Conservation (phyloP, 1,140 invertebrate species). For the Drosophila erecta region DNA sequence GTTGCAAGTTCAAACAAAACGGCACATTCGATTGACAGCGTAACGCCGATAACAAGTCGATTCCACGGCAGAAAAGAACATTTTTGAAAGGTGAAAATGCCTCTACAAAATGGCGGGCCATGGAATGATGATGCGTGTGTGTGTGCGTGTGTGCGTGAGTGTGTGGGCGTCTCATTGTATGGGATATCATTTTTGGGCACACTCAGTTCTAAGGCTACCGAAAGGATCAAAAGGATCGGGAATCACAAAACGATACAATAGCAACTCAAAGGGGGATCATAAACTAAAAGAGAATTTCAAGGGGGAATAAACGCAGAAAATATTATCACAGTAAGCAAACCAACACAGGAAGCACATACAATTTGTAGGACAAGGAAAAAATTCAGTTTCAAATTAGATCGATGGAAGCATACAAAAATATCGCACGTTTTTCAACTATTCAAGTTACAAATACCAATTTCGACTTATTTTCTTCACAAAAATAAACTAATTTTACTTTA, state of each 20-base stretch:
- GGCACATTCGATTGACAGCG: constrained; percentile 23
- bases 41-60: constrained; percentile 9
- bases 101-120: constrained; percentile 12
- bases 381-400: too few relatives aligned
- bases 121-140: background rate
- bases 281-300: background rate
- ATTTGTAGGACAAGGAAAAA: too few relatives aligned
- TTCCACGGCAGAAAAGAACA: constrained; percentile 5
- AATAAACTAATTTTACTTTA: background rate
- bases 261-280: background rate
- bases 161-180: constrained; percentile 10
- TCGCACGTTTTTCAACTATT: too few relatives aligned
- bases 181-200: constrained; percentile 6
- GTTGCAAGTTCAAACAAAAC: constrained; percentile 10
- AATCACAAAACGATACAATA: constrained; percentile 10
- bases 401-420: too few relatives aligned
- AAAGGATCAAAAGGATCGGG: background rate
- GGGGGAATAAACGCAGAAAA: background rate
- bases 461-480: background rate
- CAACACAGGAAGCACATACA: background rate
- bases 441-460: background rate
- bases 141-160: constrained; percentile 1
- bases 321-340: background rate
- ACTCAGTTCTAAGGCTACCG: constrained; percentile 40
- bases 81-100: constrained; percentile 5